Evolutionary conservation across 2,113 vertebrate species (phyloP), one percentile per base, ranked within the genome.

Genomic region (Arizona elegans): DNA sequence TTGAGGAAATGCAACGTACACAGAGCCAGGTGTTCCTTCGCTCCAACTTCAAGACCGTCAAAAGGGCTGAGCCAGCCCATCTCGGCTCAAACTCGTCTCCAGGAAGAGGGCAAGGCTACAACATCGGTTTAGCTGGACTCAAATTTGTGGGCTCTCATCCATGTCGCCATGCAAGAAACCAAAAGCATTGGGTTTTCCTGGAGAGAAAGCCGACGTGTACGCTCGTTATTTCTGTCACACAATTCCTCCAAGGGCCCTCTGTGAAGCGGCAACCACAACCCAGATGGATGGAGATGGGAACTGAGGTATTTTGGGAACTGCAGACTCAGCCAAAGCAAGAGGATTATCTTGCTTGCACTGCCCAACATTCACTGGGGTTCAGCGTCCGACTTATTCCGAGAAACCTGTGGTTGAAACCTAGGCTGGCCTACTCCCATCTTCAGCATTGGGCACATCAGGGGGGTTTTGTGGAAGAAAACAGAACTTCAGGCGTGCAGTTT

Each of bases 41-140:
- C 47, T 23, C 70, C 38, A 86, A 21, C 29, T 23, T 38, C 50
- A 5, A n/a, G 92, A 21, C 29, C 19, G 70, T 91, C 89, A 0
- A 8, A 93, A 89, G 47, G 88, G 91, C 94, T 93, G 87, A 96
- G 90, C 26, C 53, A 93, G 93, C 91, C 93, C 95, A 91, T 91
- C 86, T 23, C 19, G 90, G 65, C 93, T 88, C 93, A 94, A 29
- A 50, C 90, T 53, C 88, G 81, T 50, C 89, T 88, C 62, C 91
- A 81, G 93, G 92, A 92, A 19, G 62, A 91, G 65, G 87, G 87
- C 33, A 26, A 58, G 1, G 56, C 90, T 92, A 33, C 92, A 38
- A 91, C 93, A 93, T 91, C 93, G 95, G 91, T 86, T 87, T 55
- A 26, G 87, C 93, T 70, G 90, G 91, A 85, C 43, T 87, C 93